Evolutionary conservation across 2,113 vertebrate species (phyloP), one percentile per base, ranked within the genome.

Genomic region (Bungarus multicinctus): DNA sequence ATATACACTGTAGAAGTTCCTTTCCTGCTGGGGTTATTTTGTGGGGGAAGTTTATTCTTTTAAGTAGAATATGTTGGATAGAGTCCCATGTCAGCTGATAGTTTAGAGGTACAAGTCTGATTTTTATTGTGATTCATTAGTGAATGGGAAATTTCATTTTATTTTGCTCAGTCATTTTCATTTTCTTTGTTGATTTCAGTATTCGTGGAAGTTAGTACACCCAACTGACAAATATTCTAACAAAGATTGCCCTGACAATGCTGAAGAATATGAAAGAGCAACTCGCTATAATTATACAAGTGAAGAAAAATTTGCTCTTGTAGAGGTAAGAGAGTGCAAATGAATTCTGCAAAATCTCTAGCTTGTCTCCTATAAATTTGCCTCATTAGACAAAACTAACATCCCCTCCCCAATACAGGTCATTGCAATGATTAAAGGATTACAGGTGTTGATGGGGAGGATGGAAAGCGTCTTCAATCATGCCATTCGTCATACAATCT

Each of bases 401-500:
- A 39, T 20, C 34, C 14, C 20, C 14, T 5, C 93, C 25, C 89
- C 34, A 53, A 58, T 90, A 0, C 95, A 99, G 98, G 98, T 99
- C 60, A 98, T 99, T 34, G 98, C 98, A 88, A 99, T 99, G 98
- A 98, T 99, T 94, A 99, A 99, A 95, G 98, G 98, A 86, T 95
- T 99, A 92, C 98, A 99, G 95, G 98, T 99, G 57, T 96, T 99
- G 94, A 99, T 99, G 98, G 98, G 98, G 20, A 97, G 98, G 69
- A 99, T 99, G 98, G 98, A 99, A 94, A 99, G 98, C 7, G 98
- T 99, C 89, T 99, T 99, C 96, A 99, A 98, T 93, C 98, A 99
- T 1, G 98, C 98, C 87, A 98, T 99, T 95, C 98, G 98, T 43
- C 98, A 99, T 91, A 99, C 98, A 0, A 98, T 99, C 94, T 99